Evolutionary conservation across 2,888 invertebrate genomes (phyloP).

Genomic region (Ernsta delagoae): DNA sequence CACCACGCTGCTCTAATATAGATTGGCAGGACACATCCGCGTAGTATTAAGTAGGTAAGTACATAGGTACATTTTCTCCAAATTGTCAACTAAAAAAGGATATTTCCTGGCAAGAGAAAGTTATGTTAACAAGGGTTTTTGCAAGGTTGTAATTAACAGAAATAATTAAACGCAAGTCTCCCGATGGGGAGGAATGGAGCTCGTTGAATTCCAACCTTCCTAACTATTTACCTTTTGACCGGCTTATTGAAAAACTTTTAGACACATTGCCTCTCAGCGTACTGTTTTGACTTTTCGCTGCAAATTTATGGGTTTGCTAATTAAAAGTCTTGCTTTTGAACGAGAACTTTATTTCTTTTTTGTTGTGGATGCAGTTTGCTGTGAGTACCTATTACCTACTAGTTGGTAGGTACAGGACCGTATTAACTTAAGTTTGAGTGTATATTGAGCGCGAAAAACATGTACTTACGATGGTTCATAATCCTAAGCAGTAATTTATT

Average conservation of each 20-base stretch:
- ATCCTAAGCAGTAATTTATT: too few species aligned
- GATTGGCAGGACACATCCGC: too few species aligned
- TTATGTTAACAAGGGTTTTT: slow-evolving; percentile 10
- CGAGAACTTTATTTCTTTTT: not conserved
- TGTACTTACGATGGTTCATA: too few species aligned
- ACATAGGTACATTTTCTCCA: too few species aligned
- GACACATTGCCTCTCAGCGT: slow-evolving; percentile 61
- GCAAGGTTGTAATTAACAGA: slow-evolving; percentile 60
- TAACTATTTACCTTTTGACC: slow-evolving; percentile 68
- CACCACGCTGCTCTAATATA: too few species aligned
- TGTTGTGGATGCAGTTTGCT: not conserved
- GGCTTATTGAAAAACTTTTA: slow-evolving; percentile 78
- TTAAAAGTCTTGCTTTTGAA: slow-evolving; percentile 10
- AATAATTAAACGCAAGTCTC: slow-evolving; percentile 45
- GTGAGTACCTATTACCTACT: not conserved
- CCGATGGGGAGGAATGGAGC: slow-evolving; percentile 42
- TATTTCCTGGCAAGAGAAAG: not conserved
- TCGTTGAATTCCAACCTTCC: slow-evolving; percentile 63
- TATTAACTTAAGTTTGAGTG: too few species aligned
- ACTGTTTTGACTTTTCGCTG: slow-evolving; percentile 27
- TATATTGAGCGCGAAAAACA: too few species aligned
- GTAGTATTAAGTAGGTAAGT: too few species aligned
- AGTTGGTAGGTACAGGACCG: too few species aligned
- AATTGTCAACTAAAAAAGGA: not conserved
- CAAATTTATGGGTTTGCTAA: slow-evolving; percentile 27